Conservation (phyloP, 2,888 invertebrate species). For the Vesta saturnalis region DNA sequence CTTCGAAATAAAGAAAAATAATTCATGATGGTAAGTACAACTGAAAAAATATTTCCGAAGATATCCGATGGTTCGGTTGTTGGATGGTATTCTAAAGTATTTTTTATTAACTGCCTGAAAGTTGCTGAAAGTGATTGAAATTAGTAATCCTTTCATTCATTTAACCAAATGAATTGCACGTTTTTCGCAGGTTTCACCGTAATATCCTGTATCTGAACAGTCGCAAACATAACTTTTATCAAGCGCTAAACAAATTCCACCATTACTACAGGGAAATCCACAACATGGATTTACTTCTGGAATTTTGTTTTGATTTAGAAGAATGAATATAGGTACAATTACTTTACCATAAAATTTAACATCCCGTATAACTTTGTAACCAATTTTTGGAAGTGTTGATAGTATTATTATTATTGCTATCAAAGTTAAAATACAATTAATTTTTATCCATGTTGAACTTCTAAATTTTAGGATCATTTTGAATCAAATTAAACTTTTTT, state of each 20-base stretch:
- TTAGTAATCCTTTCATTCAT: not conserved
- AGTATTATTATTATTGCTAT: constrained; percentile 11
- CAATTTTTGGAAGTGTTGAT: not conserved
- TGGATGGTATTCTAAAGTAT: not conserved
- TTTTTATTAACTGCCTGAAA: not conserved
- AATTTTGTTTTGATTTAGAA: not conserved
- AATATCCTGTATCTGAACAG: constrained; percentile 23
- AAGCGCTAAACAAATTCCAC: constrained; percentile 20
- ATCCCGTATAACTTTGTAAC: not conserved
- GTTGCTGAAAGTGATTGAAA: not conserved
- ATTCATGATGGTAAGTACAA: constrained; percentile 11
- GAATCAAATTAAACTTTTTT: no score
- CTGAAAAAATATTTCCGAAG: not conserved
- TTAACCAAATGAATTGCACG: not conserved
- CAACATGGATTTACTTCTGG: constrained; percentile 27
- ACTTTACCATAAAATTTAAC: not conserved
- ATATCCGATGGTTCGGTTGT: not conserved
- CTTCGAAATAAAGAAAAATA: constrained; percentile 8
- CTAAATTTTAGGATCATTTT: constrained; percentile 17
- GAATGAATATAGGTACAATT: not conserved
- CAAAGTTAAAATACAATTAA: constrained; percentile 24
- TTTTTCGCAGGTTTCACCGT: constrained; percentile 22
- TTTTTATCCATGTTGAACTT: constrained; percentile 26
- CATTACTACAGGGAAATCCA: constrained; percentile 24
- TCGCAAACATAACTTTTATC: constrained; percentile 20